Base-by-base conservation (phyloP, 2,113 vertebrate genomes). In the Tetraodon nigroviridis region DNA sequence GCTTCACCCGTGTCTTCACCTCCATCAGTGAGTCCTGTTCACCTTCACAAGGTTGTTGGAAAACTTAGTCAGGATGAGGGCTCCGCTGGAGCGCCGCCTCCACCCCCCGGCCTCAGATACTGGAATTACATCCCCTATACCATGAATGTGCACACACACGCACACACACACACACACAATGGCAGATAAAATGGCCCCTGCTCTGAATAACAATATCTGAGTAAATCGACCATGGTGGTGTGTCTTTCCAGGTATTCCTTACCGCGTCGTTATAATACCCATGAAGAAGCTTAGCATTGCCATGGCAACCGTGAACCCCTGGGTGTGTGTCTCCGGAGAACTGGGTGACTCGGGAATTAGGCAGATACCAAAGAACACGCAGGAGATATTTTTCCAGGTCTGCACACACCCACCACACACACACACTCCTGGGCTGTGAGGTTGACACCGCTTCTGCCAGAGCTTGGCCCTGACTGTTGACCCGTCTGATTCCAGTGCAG, bases 271-370 rank as follows among this genome's bases (percentile, higher is more conserved):
- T 67, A 95, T 98, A 59, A 93, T 98, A 71, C 95, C 95, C 49
- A 98, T 97, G 86, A 98, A 96, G 84, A 99, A 98, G 69, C 89
- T 99, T 56, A 98, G 95, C 87, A 98, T 97, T 20, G 89, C 94
- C 0, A 97, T 99, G 90, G 96, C 92, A 44, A 97, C 95, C 0
- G 95, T 96, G 0, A 95, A 98, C 67, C 97, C 95, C 0, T 99
- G 97, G 97, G 92, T 99, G 64, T 98, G 96, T 57, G 92, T 98
- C 8, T 97, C 95, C 0, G 97, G 97, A 47, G 95, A 97, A n/a
- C 83, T 98, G 10, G 96, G 96, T 4, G 96, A 98, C 69, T 98
- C 96, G 0, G 95, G 95, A 0, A 77, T 96, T 21, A 92, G 93
- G 90, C 94, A 96, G 81, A 94, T 98, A 65, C 92, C 93, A 10